A percentile compares a stretch with the other conserved stretches of the same genome.
Conservation (phyloP, 2,888 invertebrate species). For the Copidosoma aretas region DNA sequence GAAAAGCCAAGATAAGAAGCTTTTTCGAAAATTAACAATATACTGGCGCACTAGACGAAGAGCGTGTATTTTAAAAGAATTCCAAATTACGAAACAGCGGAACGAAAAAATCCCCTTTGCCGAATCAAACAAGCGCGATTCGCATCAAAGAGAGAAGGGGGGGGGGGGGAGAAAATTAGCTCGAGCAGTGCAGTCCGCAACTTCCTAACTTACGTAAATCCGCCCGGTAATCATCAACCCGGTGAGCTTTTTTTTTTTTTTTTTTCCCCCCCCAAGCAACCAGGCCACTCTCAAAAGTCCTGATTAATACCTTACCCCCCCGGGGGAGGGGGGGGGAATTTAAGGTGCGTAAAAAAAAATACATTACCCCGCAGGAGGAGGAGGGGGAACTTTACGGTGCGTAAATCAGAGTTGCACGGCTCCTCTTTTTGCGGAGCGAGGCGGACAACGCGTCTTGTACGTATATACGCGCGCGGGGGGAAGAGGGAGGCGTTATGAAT, state of each 20-base stretch:
- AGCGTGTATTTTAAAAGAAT: too few species aligned
- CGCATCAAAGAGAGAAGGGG: too few species aligned
- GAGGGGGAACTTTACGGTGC: neutral
- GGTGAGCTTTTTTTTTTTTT: neutral
- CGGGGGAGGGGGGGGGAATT: neutral
- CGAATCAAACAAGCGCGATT: too few species aligned
- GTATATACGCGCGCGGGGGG: too few species aligned
- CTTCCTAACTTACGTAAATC: slow-evolving; percentile 3
- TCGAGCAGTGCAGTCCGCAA: neutral
- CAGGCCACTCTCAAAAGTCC: neutral
- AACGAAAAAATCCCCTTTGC: too few species aligned
- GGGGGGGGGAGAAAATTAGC: too few species aligned
- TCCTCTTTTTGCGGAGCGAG: neutral
- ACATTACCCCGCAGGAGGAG: slow-evolving; percentile 5
- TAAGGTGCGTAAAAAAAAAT: slow-evolving; percentile 1
- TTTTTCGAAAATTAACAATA: too few species aligned
- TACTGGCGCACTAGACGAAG: too few species aligned
- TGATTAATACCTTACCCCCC: slow-evolving; percentile 19
- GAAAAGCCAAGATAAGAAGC: too few species aligned
- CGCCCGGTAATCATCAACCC: neutral
- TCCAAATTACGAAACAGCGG: too few species aligned
- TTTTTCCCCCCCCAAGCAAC: neutral
- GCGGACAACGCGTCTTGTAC: too few species aligned
- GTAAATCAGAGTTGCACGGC: slow-evolving; percentile 7
- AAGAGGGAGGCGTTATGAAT: slow-evolving; percentile 6